Evolutionary conservation across 2,888 invertebrate genomes (phyloP).

Genomic region (Spodoptera exigua): DNA sequence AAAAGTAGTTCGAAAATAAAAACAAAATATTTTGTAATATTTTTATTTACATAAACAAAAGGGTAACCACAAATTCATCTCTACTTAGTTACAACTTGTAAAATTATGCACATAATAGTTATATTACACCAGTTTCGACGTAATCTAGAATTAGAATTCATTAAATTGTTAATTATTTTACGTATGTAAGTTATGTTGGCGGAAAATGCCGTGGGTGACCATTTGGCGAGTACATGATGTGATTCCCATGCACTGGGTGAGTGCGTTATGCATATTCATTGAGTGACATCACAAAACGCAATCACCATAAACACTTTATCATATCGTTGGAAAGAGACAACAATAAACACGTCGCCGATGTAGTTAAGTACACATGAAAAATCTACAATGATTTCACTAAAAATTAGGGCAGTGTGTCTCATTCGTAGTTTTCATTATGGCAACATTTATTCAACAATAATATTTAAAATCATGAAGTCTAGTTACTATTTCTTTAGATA

Average conservation of each 20-base stretch:
- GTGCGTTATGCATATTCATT: constrained; percentile 11
- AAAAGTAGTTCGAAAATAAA: neutral
- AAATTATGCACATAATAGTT: constrained; percentile 11
- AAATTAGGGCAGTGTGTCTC: no score
- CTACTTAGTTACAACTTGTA: constrained; percentile 13
- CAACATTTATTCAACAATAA: no score
- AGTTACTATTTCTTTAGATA: neutral
- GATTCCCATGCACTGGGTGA: constrained; percentile 7
- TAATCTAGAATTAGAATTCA: constrained; percentile 19
- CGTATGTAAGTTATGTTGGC: constrained; percentile 12
- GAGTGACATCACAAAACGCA: constrained; percentile 24
- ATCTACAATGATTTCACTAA: no score
- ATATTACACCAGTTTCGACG: constrained; percentile 12
- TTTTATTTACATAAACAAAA: constrained; percentile 36
- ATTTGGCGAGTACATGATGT: constrained; percentile 12
- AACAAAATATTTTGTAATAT: neutral
- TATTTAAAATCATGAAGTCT: neutral
- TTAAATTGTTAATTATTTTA: constrained; percentile 7
- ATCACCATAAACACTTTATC: neutral
- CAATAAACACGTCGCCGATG: no score
- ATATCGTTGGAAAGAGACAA: neutral
- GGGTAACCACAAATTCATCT: constrained; percentile 33
- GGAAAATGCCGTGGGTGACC: constrained; percentile 20
- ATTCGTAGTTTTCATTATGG: no score
- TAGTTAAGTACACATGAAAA: no score